A percentile compares a stretch with the other conserved stretches of the same genome.
phyloP scores from a whole-genome alignment of 1,140 invertebrate species.

The Lerema accius region DNA sequence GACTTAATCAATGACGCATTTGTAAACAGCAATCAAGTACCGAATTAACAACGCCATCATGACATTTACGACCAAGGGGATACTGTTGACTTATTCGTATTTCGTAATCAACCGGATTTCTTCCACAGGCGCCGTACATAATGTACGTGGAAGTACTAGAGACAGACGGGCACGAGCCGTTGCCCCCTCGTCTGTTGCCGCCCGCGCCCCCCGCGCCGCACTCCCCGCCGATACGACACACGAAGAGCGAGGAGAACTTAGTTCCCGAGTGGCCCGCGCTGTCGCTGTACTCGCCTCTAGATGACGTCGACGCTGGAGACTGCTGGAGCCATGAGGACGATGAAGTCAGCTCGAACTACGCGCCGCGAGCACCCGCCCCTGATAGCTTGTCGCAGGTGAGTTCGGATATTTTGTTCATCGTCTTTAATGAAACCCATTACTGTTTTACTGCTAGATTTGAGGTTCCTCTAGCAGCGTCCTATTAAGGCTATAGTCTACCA shows the following conservation, averaged over 20 bases:
- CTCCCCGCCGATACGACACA: slow-evolving; percentile 85
- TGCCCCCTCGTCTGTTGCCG: slow-evolving; percentile 71
- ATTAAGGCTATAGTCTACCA: too few relatives aligned
- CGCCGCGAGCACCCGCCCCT: slow-evolving; percentile 59
- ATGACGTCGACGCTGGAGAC: slow-evolving; percentile 71
- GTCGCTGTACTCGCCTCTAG: slow-evolving; percentile 68
- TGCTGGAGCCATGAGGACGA: slow-evolving; percentile 98
- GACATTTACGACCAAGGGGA: too few relatives aligned
- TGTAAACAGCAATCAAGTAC: too few relatives aligned
- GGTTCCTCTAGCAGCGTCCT: too few relatives aligned
- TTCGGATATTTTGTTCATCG: neutral
- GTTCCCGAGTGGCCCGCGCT: slow-evolving; percentile 78
- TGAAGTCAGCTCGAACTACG: slow-evolving; percentile 86
- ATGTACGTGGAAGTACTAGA: slow-evolving; percentile 98
- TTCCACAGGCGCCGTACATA: slow-evolving; percentile 95
- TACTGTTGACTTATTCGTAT: too few relatives aligned
- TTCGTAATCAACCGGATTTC: too few relatives aligned
- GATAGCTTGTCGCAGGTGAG: slow-evolving; percentile 69
- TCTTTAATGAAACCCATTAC: too few relatives aligned
- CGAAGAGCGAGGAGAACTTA: slow-evolving; percentile 97
- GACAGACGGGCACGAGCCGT: slow-evolving; percentile 90
- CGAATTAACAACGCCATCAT: too few relatives aligned
- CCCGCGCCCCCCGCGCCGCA: slow-evolving; percentile 75
- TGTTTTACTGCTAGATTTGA: too few relatives aligned
- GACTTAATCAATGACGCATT: too few relatives aligned